Evolutionary conservation across 2,888 invertebrate genomes (phyloP).

Genomic region (Stomorhina lunata): DNA sequence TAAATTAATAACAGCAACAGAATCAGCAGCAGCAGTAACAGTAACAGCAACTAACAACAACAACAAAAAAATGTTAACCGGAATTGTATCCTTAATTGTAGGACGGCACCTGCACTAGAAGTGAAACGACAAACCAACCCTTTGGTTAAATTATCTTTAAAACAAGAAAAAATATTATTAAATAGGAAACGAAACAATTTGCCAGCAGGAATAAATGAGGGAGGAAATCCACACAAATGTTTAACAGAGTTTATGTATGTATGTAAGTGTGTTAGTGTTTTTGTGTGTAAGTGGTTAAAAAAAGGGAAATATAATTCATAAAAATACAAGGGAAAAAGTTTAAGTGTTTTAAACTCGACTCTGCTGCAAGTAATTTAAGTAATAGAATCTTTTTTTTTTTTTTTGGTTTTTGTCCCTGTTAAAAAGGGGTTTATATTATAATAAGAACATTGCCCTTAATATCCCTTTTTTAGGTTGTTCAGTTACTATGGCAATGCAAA

Average conservation of each 20-base stretch:
- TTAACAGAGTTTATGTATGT: not conserved
- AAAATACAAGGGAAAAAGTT: not conserved
- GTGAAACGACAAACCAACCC: constrained; percentile 48
- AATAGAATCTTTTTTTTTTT: constrained; percentile 9
- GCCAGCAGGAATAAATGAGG: constrained; percentile 43
- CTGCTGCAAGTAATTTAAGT: not conserved
- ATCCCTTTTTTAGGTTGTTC: not conserved
- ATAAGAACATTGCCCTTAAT: constrained; percentile 19
- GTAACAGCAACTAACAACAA: not conserved
- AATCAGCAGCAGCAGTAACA: not conserved
- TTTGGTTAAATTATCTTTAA: constrained; percentile 27
- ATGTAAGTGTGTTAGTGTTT: too few relatives aligned
- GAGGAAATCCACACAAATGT: constrained; percentile 29
- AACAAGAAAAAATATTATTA: constrained; percentile 22
- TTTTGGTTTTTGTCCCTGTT: too few relatives aligned
- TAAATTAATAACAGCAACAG: constrained; percentile 38
- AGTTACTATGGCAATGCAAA: not conserved
- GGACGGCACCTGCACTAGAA: constrained; percentile 62
- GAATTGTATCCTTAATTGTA: constrained; percentile 59
- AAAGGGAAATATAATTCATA: constrained; percentile 12
- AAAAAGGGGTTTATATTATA: not conserved
- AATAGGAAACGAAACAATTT: constrained; percentile 57
- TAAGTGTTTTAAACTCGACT: not conserved
- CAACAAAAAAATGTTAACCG: constrained; percentile 24
- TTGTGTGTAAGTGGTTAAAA: not conserved